phyloP scores from a whole-genome alignment of 23 tunicate species.

The Ciona savignyi region DNA sequence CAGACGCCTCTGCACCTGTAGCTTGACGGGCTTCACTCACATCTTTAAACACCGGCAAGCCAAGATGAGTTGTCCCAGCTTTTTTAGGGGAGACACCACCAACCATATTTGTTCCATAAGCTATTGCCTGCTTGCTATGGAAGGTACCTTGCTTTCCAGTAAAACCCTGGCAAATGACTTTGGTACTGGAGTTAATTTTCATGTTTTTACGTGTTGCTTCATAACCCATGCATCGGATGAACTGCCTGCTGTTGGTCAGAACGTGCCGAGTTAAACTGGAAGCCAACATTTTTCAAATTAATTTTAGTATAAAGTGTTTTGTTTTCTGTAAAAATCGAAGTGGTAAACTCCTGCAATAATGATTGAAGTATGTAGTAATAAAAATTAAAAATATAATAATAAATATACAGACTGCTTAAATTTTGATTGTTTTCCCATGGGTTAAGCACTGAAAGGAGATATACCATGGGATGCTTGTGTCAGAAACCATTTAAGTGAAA shows the following conservation, averaged over 20 bases:
- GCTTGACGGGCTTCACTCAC: conserved; percentile 80
- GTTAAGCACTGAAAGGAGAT: too few species aligned
- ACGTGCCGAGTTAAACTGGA: conserved; percentile 11
- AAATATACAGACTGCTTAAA: too few species aligned
- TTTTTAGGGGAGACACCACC: conserved; percentile 95
- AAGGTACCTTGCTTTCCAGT: conserved; percentile 97
- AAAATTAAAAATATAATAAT: too few species aligned
- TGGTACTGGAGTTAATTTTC: conserved; percentile 76
- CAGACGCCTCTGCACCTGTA: conserved; percentile 98
- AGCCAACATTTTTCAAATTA: conserved; percentile 30
- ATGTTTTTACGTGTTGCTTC: conserved; percentile 94
- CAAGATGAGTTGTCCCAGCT: conserved; percentile 93
- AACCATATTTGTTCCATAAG: conserved; percentile 97
- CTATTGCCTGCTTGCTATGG: conserved; percentile 98
- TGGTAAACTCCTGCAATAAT: too few species aligned
- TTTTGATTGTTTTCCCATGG: too few species aligned
- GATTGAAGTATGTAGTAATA: too few species aligned
- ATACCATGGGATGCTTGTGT: too few species aligned
- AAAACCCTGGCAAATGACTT: conserved; percentile 98
- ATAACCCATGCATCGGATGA: conserved; percentile 29
- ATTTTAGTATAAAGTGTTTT: too few species aligned
- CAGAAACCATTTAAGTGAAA: too few species aligned
- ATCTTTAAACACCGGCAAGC: conserved; percentile 86
- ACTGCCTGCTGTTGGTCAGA: conserved; percentile 24
- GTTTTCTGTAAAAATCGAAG: too few species aligned